Evolutionary conservation across 2,888 invertebrate genomes (phyloP), one percentile per base, ranked within the genome.

Genomic region (Orchesellides sinensis): DNA sequence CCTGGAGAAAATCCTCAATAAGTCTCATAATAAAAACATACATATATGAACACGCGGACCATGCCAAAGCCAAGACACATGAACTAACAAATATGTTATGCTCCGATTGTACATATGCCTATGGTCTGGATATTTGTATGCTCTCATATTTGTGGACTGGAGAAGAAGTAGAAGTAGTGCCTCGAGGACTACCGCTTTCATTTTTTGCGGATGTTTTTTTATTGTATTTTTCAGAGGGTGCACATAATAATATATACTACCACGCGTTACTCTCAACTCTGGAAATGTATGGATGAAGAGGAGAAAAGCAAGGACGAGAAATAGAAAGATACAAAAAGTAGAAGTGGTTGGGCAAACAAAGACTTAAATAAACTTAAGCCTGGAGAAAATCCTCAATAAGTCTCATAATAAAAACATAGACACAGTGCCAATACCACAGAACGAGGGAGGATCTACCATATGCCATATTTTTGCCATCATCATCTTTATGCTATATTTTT

Each of bases 341-440:
- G 61, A 66, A 72, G 78, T 78, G 73, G 78, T 73, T 83, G 75
- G 83, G 74, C 83, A 85, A 83, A 83, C 85, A 83, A 83, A 84
- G 85, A 75, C 75, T 79, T 86, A 83, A 83, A 86, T 83, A 83
- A 80, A 80, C 83, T 84, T 81, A 78, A 84, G 81, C 72, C 78
- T 73, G 52, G 70, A 73, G 83, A 83, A 83, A 86, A 86, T 86
- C 86, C 84, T 80, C 83, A 85, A 84, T 86, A 86, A 86, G 84
- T 85, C 86, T 83, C 80, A 85, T 85, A 86, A 86, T 86, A 86
- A 86, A 86, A 86, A 86, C 84, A 86, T 86, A 86, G 84, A 83
- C 84, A 86, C 84, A n/a, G n/a, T 85, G 70, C 65, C 77, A 83
- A 56, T 73, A 63, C 47, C 54, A 59, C 59, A 47, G 61, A 29